Percentiles rank a stretch among this genome's conserved stretches.
Evolutionary conservation across 1,140 invertebrate species (phyloP).

Genomic region (Hyphantria cunea): DNA sequence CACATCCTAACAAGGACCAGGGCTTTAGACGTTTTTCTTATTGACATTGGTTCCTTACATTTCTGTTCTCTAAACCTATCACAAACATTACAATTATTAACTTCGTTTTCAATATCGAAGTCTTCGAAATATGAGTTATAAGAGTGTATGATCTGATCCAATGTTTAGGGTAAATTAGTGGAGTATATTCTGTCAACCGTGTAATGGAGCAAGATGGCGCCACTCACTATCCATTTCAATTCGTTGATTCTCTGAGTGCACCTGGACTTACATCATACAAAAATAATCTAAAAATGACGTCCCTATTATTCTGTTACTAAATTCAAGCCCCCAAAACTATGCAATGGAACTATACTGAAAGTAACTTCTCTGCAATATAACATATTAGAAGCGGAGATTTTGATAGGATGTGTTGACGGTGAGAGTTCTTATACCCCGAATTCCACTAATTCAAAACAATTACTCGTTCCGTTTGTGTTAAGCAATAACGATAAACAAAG

Average conservation of each 20-base stretch:
- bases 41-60: too few species aligned
- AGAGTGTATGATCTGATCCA: too few species aligned
- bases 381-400: constrained; percentile 61
- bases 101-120: too few species aligned
- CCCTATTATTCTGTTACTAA: constrained; percentile 36
- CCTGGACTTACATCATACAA: constrained; percentile 43
- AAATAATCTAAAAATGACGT: constrained; percentile 37
- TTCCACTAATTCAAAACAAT: constrained; percentile 76
- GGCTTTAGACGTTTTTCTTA: too few species aligned
- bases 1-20: too few species aligned
- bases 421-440: constrained; percentile 60
- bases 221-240: constrained; percentile 42
- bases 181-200: constrained; percentile 38
- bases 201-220: constrained; percentile 39
- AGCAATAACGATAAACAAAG: constrained; percentile 75
- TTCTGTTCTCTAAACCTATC: too few species aligned
- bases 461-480: too few species aligned
- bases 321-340: constrained; percentile 36
- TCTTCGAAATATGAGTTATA: too few species aligned
- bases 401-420: constrained; percentile 53
- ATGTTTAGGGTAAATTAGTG: constrained; percentile 39
- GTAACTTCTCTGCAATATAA: constrained; percentile 15
- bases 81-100: too few species aligned
- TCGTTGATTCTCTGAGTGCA: constrained; percentile 43
- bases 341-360: constrained; percentile 28